Conservation (phyloP, 2,888 invertebrate genomes). For the Celastrina argiolus region DNA sequence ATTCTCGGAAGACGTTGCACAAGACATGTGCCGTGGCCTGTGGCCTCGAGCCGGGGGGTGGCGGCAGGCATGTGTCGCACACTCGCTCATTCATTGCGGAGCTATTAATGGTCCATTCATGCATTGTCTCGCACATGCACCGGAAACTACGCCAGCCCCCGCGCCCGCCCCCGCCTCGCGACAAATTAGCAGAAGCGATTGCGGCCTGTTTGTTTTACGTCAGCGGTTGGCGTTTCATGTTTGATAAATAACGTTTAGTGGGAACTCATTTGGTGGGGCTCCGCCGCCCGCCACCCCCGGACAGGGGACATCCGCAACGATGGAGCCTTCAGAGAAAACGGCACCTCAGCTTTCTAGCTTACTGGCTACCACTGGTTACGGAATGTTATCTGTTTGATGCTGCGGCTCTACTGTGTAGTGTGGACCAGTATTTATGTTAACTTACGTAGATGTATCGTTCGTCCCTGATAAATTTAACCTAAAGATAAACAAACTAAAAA, state of each 20-base stretch:
- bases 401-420: too few relatives aligned
- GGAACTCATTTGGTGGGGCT: constrained; percentile 21
- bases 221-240: constrained; percentile 26
- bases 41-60: constrained; percentile 46
- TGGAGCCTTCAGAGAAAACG: too few relatives aligned
- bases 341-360: too few relatives aligned
- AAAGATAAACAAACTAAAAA: too few relatives aligned
- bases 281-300: neutral
- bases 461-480: too few relatives aligned
- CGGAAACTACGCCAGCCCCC: constrained; percentile 60
- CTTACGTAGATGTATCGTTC: too few relatives aligned
- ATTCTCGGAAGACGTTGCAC: constrained; percentile 68
- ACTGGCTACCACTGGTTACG: too few relatives aligned
- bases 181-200: constrained; percentile 65
- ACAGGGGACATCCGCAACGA: too few relatives aligned
- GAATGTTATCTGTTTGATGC: too few relatives aligned
- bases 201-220: constrained; percentile 33
- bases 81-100: constrained; percentile 68
- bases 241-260: neutral
- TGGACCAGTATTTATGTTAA: too few relatives aligned
- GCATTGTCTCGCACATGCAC: constrained; percentile 74
- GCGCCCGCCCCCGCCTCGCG: too few relatives aligned
- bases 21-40: constrained; percentile 66
- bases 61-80: constrained; percentile 67
- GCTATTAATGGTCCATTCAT: constrained; percentile 73